Base-by-base conservation (phyloP, 2,113 vertebrate species). In the Paratilapia polleni region DNA sequence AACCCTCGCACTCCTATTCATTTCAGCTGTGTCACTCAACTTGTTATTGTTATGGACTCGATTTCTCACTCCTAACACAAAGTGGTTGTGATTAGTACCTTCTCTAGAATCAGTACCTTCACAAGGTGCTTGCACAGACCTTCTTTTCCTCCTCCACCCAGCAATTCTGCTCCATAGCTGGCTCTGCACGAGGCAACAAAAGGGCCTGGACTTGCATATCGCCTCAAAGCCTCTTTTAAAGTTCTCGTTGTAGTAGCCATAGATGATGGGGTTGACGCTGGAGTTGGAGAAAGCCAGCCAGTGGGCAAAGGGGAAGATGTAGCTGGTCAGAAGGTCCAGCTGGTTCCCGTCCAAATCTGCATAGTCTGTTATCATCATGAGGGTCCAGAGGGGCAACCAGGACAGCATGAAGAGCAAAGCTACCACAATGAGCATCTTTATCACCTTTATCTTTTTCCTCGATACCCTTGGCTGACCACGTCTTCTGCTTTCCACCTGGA, bases 201-300 rank as follows among this genome's bases (percentile, higher is more conserved):
- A 75, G 4, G 90, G 86, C 57, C 76, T 83, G 11, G 93, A 88
- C 78, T 92, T 92, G 80, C 91, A 96, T 34, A 96, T 91, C 0
- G 85, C 94, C 62, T 96, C 94, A 59, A 97, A 97, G 13, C 95
- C 95, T 52, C 93, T 92, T 89, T 95, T 96, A 78, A 97, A 97
- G 88, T 97, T 97, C 87, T 96, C 95, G 15, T 97, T 97, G 91
- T 95, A 97, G 92, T 97, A 97, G 36, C 96, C 96, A 0, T 97
- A 97, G 80, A 97, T 96, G 66, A 97, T 96, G 38, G 96, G 96
- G 89, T 97, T 97, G 74, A 97, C 58, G 2, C 96, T 95, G 26
- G 96, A 96, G 91, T 97, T 97, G 6, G 96, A 95, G 86, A 97
- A 97, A 22, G 96, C 96, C n/a, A 97, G 91, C 96, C 96, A 97